Percentiles rank a stretch among this genome's conserved stretches.
Conservation (phyloP, 2,888 invertebrate species). For the Spisula subtruncata region DNA sequence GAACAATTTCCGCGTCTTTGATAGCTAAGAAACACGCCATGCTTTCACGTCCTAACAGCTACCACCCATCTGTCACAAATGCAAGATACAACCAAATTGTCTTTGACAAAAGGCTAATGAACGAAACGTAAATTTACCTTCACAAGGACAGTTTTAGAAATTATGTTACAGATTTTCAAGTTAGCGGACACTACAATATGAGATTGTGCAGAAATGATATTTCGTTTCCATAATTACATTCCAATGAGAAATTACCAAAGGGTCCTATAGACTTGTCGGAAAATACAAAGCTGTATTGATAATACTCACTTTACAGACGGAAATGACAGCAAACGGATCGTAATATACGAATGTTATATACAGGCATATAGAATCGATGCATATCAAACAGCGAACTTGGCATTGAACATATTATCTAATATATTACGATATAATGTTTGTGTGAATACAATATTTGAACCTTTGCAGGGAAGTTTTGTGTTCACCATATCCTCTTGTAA, state of each 20-base stretch:
- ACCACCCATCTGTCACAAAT: not conserved
- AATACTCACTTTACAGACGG: not conserved
- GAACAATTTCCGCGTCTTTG: too few species aligned
- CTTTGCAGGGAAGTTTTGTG: too few species aligned
- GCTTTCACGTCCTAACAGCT: not conserved
- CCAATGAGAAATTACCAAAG: constrained; percentile 8
- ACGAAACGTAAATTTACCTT: constrained; percentile 4
- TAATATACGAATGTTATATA: not conserved
- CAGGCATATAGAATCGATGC: not conserved
- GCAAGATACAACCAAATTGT: not conserved
- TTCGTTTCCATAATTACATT: not conserved
- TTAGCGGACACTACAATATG: not conserved
- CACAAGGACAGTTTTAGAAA: constrained; percentile 6
- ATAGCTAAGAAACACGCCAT: not conserved
- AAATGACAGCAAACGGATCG: not conserved
- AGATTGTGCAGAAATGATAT: not conserved
- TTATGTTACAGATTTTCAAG: not conserved
- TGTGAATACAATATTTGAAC: not conserved
- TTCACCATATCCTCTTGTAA: too few species aligned
- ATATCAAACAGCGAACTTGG: too few species aligned
- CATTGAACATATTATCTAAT: too few species aligned
- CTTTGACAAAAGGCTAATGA: constrained; percentile 35
- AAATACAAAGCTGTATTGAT: not conserved
- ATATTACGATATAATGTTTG: too few species aligned
- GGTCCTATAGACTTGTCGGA: not conserved